phyloP scores from a whole-genome alignment of 2,797 vertebrate species.

The Neopelma chrysocephalum region DNA sequence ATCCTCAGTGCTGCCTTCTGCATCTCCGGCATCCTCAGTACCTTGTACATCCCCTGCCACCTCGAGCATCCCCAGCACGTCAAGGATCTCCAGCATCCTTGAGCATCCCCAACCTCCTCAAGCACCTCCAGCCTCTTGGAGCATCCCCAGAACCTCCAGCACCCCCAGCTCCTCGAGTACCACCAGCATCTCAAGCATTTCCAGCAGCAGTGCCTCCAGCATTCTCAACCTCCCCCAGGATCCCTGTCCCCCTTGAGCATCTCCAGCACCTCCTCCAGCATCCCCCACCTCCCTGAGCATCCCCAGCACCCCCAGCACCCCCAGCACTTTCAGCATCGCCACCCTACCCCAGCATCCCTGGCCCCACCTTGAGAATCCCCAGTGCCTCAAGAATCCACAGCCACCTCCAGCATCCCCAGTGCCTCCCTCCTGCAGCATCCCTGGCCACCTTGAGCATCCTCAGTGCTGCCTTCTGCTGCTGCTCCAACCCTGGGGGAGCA shows the following conservation, averaged over 20 bases:
- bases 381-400: rapidly evolving
- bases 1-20: neutral
- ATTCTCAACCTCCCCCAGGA: neutral
- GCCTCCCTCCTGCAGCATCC: neutral
- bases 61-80: neutral
- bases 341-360: neutral
- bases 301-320: neutral
- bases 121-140: neutral
- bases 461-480: neutral
- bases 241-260: neutral
- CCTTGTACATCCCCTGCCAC: neutral
- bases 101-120: neutral
- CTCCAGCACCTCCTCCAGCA: neutral
- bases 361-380: neutral
- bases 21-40: rapidly evolving
- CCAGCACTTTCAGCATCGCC: neutral
- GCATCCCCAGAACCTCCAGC: neutral
- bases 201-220: neutral
- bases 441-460: neutral
- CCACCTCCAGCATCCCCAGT: neutral
- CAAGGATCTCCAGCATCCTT: neutral
- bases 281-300: neutral
- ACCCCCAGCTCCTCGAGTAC: neutral
- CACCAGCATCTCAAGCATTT: too few relatives aligned
- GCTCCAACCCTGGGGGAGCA: rapidly evolving